Evolutionary conservation across 2,797 vertebrate genomes (phyloP), one percentile per base, ranked within the genome.

Genomic region (Pangasius mekongensis): DNA sequence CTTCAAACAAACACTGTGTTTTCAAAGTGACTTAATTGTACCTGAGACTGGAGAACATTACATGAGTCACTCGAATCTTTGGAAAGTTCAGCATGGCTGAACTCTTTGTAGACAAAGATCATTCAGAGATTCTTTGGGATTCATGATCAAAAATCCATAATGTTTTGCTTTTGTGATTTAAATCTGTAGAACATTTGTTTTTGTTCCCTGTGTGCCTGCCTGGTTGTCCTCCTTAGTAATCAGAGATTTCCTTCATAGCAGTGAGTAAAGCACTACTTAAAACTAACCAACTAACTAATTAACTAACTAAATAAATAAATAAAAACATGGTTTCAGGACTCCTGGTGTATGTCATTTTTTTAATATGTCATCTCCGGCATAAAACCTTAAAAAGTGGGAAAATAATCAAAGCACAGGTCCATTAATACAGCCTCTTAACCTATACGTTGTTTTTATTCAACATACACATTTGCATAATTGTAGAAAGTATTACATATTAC

Each of bases 1-100:
- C 43, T 64, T 73, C 27, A 73, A 22, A 73, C 20, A 73, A 43
- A 76, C 73, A 64, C 4, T 64, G 71, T 86, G 73, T 64, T 86
- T 78, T 64, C 9, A 49, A 49, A 20, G 52, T 80, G 52, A 73
- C 54, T 73, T 85, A 58, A 73, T 73, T 73, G 30, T 73, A 36
- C 67, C 66, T 54, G 49, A 52, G 30, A 24, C 33, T n/a, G 18
- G 66, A 36, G 71, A 27, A 77, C n/a, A 77, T 78, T 49, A 64
- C 36, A 43, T 77, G 58, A 86, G 85, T 64, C 71, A 64, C 24
- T 64, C 5, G 11, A 39, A 30, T n/a, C 24, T 47, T 36, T 20
- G 24, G 84, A 76, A 43, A 36, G 22, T 62, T 76, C 71, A 86
- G 69, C 30, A 74, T 18, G 22, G 24, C 18, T 43, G 16, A 62